A percentile compares a stretch with the other conserved stretches of the same genome.
These are phyloP conservation scores for Irena cyanogastra DNA, from an alignment of 2,113 vertebrate species.

Conservation along the genomic window DNA sequence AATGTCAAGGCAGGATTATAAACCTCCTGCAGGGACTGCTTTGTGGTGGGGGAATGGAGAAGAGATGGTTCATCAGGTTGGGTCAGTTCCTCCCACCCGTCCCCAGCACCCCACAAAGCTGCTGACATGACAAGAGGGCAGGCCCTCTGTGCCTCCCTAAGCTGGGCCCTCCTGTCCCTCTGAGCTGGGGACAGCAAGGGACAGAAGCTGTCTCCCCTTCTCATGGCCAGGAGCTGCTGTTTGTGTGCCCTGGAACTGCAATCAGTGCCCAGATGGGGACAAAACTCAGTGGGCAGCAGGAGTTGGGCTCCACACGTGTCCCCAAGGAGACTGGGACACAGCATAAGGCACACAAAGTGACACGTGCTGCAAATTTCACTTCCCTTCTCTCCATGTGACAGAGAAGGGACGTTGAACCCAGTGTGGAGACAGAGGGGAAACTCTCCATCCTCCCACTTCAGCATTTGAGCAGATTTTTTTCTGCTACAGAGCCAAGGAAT, in stretches of 20 bases:
- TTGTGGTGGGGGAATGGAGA: neutral
- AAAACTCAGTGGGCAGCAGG: accelerated
- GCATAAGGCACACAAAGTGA: neutral
- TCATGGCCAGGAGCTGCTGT: neutral
- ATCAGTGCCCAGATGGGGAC: accelerated
- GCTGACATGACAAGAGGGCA: neutral
- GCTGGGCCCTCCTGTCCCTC: neutral
- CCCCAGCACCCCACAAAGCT: neutral
- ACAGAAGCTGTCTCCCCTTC: neutral
- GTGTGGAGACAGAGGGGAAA: neutral
- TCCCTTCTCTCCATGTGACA: neutral
- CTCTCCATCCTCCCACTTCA: neutral
- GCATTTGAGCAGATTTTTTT: neutral
- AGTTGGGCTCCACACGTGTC: neutral
- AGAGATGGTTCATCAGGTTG: neutral
- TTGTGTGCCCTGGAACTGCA: neutral
- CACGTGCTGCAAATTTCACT: neutral
- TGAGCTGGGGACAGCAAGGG: neutral
- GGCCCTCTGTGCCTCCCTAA: neutral
- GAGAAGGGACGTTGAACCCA: neutral
- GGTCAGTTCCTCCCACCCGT: neutral
- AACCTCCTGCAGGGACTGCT: conserved; percentile 3
- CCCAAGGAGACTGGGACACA: neutral
- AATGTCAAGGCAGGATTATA: neutral
- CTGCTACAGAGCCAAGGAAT: accelerated